Evolutionary conservation across 2,888 invertebrate species (phyloP), one percentile per base, ranked within the genome.

Genomic region (Aphodius granarius): DNA sequence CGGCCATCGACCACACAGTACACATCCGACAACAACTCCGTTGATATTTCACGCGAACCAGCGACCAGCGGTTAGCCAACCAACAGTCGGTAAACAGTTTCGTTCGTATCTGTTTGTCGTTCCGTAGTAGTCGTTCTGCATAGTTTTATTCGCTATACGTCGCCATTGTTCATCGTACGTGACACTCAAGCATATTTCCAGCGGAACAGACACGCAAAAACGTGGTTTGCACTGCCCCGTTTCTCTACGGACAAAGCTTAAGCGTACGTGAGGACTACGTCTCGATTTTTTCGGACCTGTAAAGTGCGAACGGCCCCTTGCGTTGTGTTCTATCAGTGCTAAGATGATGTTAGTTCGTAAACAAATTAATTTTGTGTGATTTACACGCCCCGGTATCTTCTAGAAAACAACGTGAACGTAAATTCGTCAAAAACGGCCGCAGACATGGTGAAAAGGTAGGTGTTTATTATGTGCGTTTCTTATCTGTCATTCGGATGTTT

Each of bases 401-500:
- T 76, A 71, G 76, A 72, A 66, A 18, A 66, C 21, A 76, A n/a
- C 22, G 72, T 62, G 66, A 17, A 13, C 18, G 21, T 18, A 73
- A 80, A 80, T 78, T 84, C 85, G 84, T 85, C 84, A 83, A 86
- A 84, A 82, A 86, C 86, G 86, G 86, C 86, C 83, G 82, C 86
- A 84, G 86, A 86, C 82, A 87, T 87, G 87, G 87, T 87, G 78
- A 87, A 87, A 85, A 86, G 87, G 87, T 87, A 79, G 20, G 13
- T 22, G 5, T 68, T 68, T 4, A 19, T 68, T 68, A 20, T 18
- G 3, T 3, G 9, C 3, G 65, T 65, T 16, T 65, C 19, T 65
- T 65, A 18, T 65, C 19, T 65, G 66, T 66, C 20, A 66, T 13
- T 66, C 17, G 18, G 0, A 5, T 19, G 15, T 68, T 20, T 9